Evolutionary conservation across 2,797 vertebrate species (phyloP), one percentile per base, ranked within the genome.

Genomic region (Avahi laniger): DNA sequence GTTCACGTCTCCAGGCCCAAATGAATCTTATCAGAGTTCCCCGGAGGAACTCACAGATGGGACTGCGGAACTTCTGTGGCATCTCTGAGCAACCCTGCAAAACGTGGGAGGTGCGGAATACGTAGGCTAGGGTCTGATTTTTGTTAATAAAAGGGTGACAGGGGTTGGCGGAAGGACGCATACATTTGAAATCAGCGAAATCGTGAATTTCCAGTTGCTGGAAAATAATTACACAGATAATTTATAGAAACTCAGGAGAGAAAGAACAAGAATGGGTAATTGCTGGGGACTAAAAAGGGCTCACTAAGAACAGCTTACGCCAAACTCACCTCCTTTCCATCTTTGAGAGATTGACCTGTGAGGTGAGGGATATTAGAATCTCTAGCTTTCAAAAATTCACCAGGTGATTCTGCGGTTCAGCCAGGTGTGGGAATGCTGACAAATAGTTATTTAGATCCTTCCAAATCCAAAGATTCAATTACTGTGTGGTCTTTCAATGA

Each of bases 171-270:
- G 46, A 7, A 63, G 78, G 30, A 41, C 2, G 48, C 1, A 46
- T 14, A 2, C 15, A 38, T 69, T 84, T 79, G 59, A 67, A 96
- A 88, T 67, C 0, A 67, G 30, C 8, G 61, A 38, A 91, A 93
- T 0, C 57, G 28, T 70, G n/a, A 52, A 78, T 82, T 92, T 94
- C 69, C 89, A 83, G 41, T 57, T 73, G 24, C 50, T 35, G 17
- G 72, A 88, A 76, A 96, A 92, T 65, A 91, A 70, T 82, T 84
- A 81, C 69, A 76, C 50, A 79, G 38, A 70, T 13, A 59, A 5
- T 57, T 83, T 83, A 43, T 65, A 87, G 46, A 78, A 94, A 50
- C 46, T 38, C 48, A 46, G 33, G 52, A 82, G 38, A 72, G 67
- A 91, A 75, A 72, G 18, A 87, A 48, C 26, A 80, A 78, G 67